These are phyloP conservation scores for Endomychus coccineus DNA, from an alignment of 2,888 invertebrate genomes.

Conservation along the genomic window DNA sequence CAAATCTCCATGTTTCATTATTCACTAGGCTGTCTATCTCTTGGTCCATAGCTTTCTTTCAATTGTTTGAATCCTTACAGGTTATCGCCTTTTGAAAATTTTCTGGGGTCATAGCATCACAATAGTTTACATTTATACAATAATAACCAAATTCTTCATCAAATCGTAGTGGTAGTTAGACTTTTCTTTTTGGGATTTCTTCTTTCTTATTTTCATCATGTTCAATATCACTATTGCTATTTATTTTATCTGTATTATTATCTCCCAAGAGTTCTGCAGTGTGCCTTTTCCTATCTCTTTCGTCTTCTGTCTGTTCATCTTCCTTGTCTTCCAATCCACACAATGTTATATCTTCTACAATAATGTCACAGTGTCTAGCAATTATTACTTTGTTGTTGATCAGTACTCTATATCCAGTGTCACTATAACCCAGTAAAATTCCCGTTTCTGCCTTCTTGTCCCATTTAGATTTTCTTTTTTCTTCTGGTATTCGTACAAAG, in stretches of 20 bases:
- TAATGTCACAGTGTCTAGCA: constrained; percentile 14
- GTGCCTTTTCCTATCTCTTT: no score
- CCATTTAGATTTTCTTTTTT: constrained; percentile 14
- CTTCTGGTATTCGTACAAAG: constrained; percentile 14
- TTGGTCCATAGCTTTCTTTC: constrained; percentile 18
- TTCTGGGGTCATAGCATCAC: constrained; percentile 9
- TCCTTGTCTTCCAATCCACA: constrained; percentile 7
- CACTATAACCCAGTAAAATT: constrained; percentile 10
- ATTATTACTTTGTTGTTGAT: constrained; percentile 14
- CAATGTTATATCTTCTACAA: constrained; percentile 13
- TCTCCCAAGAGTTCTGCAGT: no score
- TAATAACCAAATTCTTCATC: constrained; percentile 10
- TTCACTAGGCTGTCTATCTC: constrained; percentile 17
- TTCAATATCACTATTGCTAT: not conserved
- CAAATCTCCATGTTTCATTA: constrained; percentile 19
- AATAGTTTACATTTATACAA: constrained; percentile 12
- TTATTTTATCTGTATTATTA: constrained; percentile 5
- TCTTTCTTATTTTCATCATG: constrained; percentile 9
- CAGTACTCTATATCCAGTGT: constrained; percentile 12
- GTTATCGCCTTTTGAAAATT: constrained; percentile 16
- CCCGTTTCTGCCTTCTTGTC: constrained; percentile 15
- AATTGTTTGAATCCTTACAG: constrained; percentile 13
- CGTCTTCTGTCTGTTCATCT: no score
- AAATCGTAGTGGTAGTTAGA: constrained; percentile 9
- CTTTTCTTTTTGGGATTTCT: constrained; percentile 9